Evolutionary conservation across 2,888 invertebrate species (phyloP), one percentile per base, ranked within the genome.

Genomic region (Tolmerus cingulatus): DNA sequence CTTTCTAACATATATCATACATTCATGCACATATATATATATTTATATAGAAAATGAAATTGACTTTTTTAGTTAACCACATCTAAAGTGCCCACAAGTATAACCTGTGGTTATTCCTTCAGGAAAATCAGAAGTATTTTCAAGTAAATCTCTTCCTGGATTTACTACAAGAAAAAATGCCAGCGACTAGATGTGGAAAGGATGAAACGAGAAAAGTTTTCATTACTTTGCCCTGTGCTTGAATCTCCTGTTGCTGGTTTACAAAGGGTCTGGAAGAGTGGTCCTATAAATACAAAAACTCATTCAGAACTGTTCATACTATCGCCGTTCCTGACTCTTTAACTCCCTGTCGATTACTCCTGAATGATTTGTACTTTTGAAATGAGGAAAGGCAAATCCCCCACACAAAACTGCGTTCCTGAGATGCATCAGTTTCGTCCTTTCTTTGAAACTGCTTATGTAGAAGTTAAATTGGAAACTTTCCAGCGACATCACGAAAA

Each of bases 181-280:
- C 34, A 30, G n/a, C 34, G 82, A 57, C 30, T 57, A n/a, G 57
- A 55, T 7, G 5, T 51, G 12, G 57, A 82, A 82, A 57, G 82
- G 82, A 57, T 82, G 82, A 82, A 82, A 55, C 55, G 82, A 82
- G 82, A 82, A 82, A 82, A 82, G 82, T 82, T 82, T 82, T 82
- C 82, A 82, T 82, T 82, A 82, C 57, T 82, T 82, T 57, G n/a
- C 55, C 82, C 55, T 34, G 57, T 16, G 55, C 55, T 82, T 82
- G 82, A 82, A 82, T 82, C 37, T 82, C 82, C 82, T 82, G 82
- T 82, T 82, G 82, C 82, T 82, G 82, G 57, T 82, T 82, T 82
- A 82, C 82, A 82, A 57, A 14, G 37, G 82, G 82, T 46, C 55
- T 30, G 19, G 34, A 4, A 55, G 82, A 57, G 55, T 82, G 30